A percentile compares a stretch with the other conserved stretches of the same genome.
Conservation (phyloP, 2,113 vertebrate genomes). For the Phasianus colchicus region DNA sequence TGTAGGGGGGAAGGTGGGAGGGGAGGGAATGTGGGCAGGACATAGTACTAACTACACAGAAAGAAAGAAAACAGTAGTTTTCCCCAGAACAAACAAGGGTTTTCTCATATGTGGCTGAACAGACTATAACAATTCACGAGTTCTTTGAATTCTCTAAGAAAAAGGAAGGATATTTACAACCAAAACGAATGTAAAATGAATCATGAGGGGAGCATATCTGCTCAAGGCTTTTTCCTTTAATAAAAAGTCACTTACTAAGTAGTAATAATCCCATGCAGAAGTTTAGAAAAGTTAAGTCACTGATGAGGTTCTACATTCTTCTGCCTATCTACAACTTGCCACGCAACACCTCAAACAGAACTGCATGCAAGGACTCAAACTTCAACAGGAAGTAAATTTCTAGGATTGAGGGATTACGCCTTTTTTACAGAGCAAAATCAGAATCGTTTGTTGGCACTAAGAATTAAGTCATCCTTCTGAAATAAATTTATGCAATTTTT, state of each 20-base stretch:
- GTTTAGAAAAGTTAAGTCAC: neutral
- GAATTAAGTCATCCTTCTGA: neutral
- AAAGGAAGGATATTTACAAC: neutral
- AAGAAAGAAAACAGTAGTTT: neutral
- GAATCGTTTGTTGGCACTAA: neutral
- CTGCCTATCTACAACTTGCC: neutral
- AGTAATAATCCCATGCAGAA: neutral
- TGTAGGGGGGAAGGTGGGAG: too few relatives aligned
- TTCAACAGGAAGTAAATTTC: neutral
- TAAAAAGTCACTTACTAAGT: neutral
- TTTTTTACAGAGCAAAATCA: neutral
- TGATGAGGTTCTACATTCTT: neutral
- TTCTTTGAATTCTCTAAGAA: neutral
- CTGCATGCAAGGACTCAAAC: neutral
- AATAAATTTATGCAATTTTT: neutral
- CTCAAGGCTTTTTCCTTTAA: neutral
- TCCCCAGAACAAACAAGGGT: neutral
- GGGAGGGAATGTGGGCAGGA: neutral
- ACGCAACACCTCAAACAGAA: neutral
- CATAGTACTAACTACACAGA: neutral
- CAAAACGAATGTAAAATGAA: neutral
- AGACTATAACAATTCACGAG: neutral
- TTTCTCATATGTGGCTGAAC: neutral
- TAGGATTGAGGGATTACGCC: neutral
- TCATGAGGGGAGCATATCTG: neutral